Evolutionary conservation across 2,888 invertebrate species (phyloP).

Genomic region (Autographa pulchrina): DNA sequence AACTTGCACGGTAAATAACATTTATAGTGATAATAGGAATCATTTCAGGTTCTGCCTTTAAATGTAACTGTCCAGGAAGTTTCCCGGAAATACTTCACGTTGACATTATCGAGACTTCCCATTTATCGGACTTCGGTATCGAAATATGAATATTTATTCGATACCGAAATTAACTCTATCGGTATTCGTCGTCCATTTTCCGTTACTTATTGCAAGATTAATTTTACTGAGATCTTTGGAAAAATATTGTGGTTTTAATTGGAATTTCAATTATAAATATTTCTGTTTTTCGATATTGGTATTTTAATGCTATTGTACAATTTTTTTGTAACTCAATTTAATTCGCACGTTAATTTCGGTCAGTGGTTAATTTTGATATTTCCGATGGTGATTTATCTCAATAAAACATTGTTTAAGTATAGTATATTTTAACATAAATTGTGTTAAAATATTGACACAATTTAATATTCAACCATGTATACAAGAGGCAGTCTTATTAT

Average conservation of each 20-base stretch:
- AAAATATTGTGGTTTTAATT: constrained; percentile 37
- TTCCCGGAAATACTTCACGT: constrained; percentile 59
- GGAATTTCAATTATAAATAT: constrained; percentile 26
- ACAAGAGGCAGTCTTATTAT: too few species aligned
- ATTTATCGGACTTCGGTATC: constrained; percentile 59
- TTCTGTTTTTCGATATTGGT: neutral
- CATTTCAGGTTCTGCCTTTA: constrained; percentile 37
- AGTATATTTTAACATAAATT: too few species aligned
- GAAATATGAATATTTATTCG: constrained; percentile 63
- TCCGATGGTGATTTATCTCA: too few species aligned
- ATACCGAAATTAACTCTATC: constrained; percentile 55
- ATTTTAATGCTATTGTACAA: constrained; percentile 3
- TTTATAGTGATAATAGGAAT: constrained; percentile 1
- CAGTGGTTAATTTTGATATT: too few species aligned
- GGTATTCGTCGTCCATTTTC: constrained; percentile 47
- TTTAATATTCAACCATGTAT: too few species aligned
- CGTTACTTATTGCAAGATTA: constrained; percentile 54
- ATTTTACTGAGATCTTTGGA: constrained; percentile 44
- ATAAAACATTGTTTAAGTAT: too few species aligned
- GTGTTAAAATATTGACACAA: too few species aligned
- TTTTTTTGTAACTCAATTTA: neutral
- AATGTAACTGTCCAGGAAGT: constrained; percentile 51
- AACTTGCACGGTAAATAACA: neutral
- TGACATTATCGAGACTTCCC: constrained; percentile 60
- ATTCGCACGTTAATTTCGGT: too few species aligned